Base-by-base conservation (phyloP, 2,797 vertebrate species). In the Sebastes kiyomatsui region DNA sequence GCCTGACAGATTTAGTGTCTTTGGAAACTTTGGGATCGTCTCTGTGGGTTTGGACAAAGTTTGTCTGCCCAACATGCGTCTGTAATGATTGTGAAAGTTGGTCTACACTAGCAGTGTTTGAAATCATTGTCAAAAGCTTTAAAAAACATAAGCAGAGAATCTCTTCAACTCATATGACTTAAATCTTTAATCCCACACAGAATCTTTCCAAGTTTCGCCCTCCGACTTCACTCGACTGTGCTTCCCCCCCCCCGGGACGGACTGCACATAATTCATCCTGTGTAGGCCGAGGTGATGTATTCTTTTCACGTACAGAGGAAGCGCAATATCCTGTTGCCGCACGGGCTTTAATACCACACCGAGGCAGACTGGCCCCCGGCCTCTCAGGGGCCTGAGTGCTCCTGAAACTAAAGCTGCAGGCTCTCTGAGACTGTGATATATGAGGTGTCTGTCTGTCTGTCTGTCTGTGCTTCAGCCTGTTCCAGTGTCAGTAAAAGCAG, bases 301-400 rank as follows among this genome's bases (percentile, higher is more conserved):
- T 94, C 87, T 93, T 94, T 93, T 92, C 91, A 93, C 93, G 89
- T 90, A 88, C 79, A 67, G 90, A 93, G 94, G 94, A 95, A 95
- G 88, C 86, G 77, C 89, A 94, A 94, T 95, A 95, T 96, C 94
- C 95, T 94, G 92, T 96, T 95, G 88, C 92, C 52, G 72, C 82
- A 83, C 68, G 23, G 82, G 78, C 85, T 86, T 88, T 90, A 91
- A 89, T 92, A 87, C 88, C 75, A 79, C 87, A 88, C 79, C 74
- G 80, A 90, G 87, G 88, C 87, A 77, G 75, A 82, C 82, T 68
- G 77, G 84, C 87, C 85, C 82, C 77, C 65, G 82, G 84, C 84
- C 89, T 89, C 89, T 80, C 59, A 62, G 86, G 90, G 87, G 81
- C 80, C 87, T 56, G 77, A 84, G 82, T 73, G 75, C 88, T 87